Conservation (phyloP, 2,888 invertebrate species). For the Pterostichus niger region DNA sequence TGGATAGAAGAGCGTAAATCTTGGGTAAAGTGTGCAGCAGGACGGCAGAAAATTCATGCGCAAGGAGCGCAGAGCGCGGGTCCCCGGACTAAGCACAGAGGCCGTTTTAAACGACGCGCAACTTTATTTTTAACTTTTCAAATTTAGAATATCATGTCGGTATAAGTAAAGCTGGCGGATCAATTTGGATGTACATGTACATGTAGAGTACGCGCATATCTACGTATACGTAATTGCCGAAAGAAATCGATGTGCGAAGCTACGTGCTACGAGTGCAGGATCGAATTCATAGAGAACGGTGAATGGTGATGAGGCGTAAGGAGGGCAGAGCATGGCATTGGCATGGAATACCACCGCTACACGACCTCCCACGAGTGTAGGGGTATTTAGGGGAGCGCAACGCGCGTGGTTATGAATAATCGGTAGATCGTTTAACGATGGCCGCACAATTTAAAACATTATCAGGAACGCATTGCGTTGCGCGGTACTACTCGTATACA, state of each 20-base stretch:
- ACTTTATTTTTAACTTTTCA: constrained; percentile 56
- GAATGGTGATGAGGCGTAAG: not conserved
- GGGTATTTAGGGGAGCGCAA: constrained; percentile 33
- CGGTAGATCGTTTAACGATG: constrained; percentile 52
- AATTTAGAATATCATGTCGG: constrained; percentile 57
- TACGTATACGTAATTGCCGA: constrained; percentile 18
- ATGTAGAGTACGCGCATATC: not conserved
- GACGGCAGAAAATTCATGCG: constrained; percentile 57
- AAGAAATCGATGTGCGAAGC: constrained; percentile 37
- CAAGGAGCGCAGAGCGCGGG: constrained; percentile 14
- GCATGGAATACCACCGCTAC: not conserved
- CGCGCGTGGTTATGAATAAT: constrained; percentile 55
- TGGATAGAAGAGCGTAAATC: constrained; percentile 66
- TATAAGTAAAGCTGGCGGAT: constrained; percentile 21
- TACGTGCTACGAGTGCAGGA: constrained; percentile 38
- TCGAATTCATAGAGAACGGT: constrained; percentile 24
- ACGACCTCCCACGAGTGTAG: constrained; percentile 4
- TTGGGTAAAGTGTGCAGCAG: constrained; percentile 62
- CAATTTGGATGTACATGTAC: constrained; percentile 5
- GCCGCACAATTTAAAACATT: constrained; percentile 41
- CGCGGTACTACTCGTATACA: not conserved
- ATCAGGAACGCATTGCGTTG: constrained; percentile 14
- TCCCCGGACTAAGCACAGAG: constrained; percentile 27
- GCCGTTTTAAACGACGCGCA: constrained; percentile 35
- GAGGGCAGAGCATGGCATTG: not conserved